Base-by-base conservation (phyloP, 2,113 vertebrate species). In the Chlorodrepanis virens region DNA sequence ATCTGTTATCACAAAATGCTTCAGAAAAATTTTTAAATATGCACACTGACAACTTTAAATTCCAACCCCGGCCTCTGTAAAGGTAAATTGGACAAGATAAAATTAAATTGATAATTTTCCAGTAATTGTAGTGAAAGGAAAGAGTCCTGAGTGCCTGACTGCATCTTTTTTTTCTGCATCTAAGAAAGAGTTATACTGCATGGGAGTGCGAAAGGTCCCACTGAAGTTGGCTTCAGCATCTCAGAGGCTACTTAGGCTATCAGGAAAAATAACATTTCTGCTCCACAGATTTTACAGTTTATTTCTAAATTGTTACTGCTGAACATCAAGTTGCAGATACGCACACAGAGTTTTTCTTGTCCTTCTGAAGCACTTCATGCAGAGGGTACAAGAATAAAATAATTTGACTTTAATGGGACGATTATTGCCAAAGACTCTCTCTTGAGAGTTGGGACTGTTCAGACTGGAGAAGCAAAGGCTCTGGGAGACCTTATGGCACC, bases 21-120 rank as follows among this genome's bases (percentile, higher is more conserved):
- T 90, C 25, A 93, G 71, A 93, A 74, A 23, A 72, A 93, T 44
- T 88, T 94, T 49, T 45, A 85, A 86, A 70, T 68, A 75, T 33
- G 35, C 10, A 81, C 90, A 88, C 63, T 8, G 13, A 25, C 16
- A 86, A 77, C 22, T 67, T 89, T 70, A 44, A 65, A 80, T 77
- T 83, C 22, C 63, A 29, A 37, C 8, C 77, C 50, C 35, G 63
- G 35, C 14, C 59, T 78, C 52, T 11, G 53, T 37, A 67, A 85
- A 77, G 57, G 40, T 80, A 87, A 90, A 88, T 5, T 35, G 37
- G 40, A 47, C 27, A 67, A 86, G 8, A 60, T 5, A 69, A 7
- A 79, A 90, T 35, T 78, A 68, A 74, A 86, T 3, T 35, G 31
- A 29, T 35, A 78, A 81, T 44, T 45, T 77, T 14, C 14, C 29